Conservation (phyloP, 2,113 vertebrate genomes). For the Acrocephalus arundinaceus region DNA sequence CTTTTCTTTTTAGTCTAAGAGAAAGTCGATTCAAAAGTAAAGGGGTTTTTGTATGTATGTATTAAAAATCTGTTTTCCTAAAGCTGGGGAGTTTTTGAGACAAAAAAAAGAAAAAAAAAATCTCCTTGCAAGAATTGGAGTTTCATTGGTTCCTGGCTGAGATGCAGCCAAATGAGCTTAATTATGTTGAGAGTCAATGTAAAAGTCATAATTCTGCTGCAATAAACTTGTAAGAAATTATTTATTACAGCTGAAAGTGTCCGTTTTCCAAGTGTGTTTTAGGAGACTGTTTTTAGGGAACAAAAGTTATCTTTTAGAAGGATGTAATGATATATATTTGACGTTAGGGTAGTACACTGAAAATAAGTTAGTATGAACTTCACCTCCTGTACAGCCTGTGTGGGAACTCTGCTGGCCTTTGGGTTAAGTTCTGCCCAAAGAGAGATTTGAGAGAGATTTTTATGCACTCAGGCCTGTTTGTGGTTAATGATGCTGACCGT, state of each 20-base stretch:
- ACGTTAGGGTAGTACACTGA: background rate
- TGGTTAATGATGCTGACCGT: background rate
- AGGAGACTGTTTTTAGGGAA: background rate
- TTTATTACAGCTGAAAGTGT: background rate
- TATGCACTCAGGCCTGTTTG: background rate
- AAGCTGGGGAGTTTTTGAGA: background rate
- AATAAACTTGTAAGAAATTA: background rate
- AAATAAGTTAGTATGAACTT: background rate
- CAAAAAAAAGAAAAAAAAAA: background rate
- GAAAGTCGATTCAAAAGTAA: background rate
- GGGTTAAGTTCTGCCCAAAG: background rate
- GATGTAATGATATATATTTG: background rate
- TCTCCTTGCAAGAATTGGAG: background rate
- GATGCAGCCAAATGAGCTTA: background rate
- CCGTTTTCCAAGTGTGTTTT: background rate
- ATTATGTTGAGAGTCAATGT: background rate
- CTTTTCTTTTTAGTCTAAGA: background rate
- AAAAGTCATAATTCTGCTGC: background rate
- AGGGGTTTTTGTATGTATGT: background rate
- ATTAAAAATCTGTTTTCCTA: background rate
- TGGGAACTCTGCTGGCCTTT: background rate
- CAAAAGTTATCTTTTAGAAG: background rate
- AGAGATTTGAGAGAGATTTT: background rate
- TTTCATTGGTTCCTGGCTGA: background rate
- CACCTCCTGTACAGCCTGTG: background rate